These are phyloP conservation scores for Gulo gulo DNA, from an alignment of 2,113 vertebrate species.

Conservation along the genomic window DNA sequence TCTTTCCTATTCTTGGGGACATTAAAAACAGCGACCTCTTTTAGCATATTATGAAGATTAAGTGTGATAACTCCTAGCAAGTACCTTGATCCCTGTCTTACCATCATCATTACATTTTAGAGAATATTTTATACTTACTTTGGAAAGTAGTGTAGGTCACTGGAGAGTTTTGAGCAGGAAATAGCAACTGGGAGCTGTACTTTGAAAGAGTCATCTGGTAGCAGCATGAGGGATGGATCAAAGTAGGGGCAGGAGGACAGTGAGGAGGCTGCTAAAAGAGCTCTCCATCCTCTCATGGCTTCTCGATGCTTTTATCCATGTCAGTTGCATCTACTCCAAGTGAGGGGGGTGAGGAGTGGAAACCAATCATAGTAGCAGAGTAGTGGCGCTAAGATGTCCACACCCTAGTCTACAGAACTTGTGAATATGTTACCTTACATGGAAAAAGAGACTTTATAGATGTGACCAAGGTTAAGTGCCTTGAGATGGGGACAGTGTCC, in stretches of 20 bases:
- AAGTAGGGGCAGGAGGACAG: not conserved
- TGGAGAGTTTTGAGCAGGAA: not conserved
- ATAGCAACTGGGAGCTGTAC: not conserved
- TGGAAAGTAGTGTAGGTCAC: not conserved
- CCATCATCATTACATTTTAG: constrained; percentile 27
- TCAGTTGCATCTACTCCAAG: not conserved
- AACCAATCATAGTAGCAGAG: not conserved
- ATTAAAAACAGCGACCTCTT: not conserved
- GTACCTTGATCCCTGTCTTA: not conserved
- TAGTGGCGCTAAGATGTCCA: not conserved
- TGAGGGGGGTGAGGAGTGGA: not conserved
- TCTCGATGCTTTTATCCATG: not conserved
- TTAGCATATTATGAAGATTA: not conserved
- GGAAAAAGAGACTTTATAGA: not conserved
- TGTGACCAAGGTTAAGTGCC: not conserved
- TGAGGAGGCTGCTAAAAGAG: not conserved
- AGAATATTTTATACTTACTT: not conserved
- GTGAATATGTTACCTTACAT: not conserved
- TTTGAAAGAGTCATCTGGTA: not conserved
- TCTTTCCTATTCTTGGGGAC: not conserved
- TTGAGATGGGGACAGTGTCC: not conserved
- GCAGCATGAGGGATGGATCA: not conserved
- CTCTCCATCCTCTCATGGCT: not conserved
- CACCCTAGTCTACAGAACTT: not conserved
- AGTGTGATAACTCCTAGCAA: not conserved